Conservation (phyloP, 2,797 vertebrate genomes). For the Cirrhinus molitorella region DNA sequence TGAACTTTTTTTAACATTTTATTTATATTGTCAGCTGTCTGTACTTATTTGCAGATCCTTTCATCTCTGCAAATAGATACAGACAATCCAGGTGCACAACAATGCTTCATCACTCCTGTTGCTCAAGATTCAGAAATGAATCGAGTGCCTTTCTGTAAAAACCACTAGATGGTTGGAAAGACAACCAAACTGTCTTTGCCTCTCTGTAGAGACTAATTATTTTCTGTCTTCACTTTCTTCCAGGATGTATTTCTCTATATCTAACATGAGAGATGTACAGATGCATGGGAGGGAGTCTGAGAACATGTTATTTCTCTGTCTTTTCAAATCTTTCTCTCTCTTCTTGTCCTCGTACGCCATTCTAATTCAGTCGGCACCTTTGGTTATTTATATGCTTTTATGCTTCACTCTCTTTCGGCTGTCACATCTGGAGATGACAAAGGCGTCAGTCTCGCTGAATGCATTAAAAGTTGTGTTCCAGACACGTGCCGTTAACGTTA, state of each 20-base stretch:
- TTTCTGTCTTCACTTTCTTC: constrained; percentile 66
- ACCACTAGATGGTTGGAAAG: constrained; percentile 15
- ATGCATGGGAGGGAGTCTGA: constrained; percentile 39
- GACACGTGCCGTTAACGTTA: constrained; percentile 14
- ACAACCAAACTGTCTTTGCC: constrained; percentile 39
- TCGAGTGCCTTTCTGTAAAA: constrained; percentile 56
- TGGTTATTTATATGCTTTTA: constrained; percentile 63
- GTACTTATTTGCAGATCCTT: constrained; percentile 56
- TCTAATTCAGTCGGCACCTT: constrained; percentile 54
- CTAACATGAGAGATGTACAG: constrained; percentile 61
- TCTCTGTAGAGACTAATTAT: constrained; percentile 77
- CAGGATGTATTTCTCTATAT: constrained; percentile 64
- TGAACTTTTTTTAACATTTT: constrained; percentile 2
- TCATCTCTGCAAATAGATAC: constrained; percentile 59
- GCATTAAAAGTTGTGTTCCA: constrained; percentile 51
- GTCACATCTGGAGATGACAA: constrained; percentile 51
- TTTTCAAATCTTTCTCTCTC: constrained; percentile 54
- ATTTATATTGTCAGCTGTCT: constrained; percentile 20
- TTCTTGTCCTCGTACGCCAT: constrained; percentile 44
- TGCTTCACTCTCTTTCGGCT: constrained; percentile 50
- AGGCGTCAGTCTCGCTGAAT: constrained; percentile 49
- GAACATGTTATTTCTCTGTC: constrained; percentile 41
- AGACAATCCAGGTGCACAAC: constrained; percentile 61
- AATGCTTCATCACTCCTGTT: constrained; percentile 58
- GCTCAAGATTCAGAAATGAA: constrained; percentile 41